Evolutionary conservation across 2,888 invertebrate genomes (phyloP), one percentile per base, ranked within the genome.

Genomic region (Diploptera punctata): DNA sequence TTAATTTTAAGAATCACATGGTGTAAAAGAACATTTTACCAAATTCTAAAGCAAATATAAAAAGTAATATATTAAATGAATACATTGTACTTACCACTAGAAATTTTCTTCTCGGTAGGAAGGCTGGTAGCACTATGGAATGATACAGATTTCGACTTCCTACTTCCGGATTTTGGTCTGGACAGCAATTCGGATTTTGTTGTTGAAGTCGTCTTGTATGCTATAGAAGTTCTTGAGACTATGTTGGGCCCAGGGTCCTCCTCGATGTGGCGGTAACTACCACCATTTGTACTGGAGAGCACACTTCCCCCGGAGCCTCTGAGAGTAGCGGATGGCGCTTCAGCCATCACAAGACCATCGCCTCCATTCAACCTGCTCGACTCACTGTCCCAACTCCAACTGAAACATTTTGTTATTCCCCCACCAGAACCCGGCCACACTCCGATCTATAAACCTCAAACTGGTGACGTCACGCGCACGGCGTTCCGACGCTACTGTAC

Each of bases 31-130:
- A n/a, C n/a, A n/a, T n/a, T n/a, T n/a, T n/a, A n/a, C n/a, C n/a
- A n/a, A n/a, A n/a, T n/a, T n/a, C n/a, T n/a, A n/a, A n/a, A n/a
- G n/a, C n/a, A n/a, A n/a, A n/a, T n/a, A n/a, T n/a, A n/a, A n/a
- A n/a, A n/a, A n/a, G n/a, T n/a, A n/a, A n/a, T n/a, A n/a, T n/a
- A n/a, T n/a, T n/a, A n/a, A n/a, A n/a, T n/a, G n/a, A n/a, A n/a
- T n/a, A n/a, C n/a, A n/a, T n/a, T n/a, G n/a, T n/a, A n/a, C 84
- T 80, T 78, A 87, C 87, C 86, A 78, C 84, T 86, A 49, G 85
- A 83, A 69, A 86, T 84, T 76, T 85, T 85, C 75, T 83, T 82
- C 75, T 86, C 86, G 5, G 77, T 77, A 29, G 80, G 78, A 70
- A 79, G 76, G 75, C 79, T 79, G 19, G 81, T 80, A 33, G 78